A percentile compares a stretch with the other conserved stretches of the same genome.
phyloP scores from a whole-genome alignment of 2,113 vertebrate species.

The Petaurus breviceps region DNA sequence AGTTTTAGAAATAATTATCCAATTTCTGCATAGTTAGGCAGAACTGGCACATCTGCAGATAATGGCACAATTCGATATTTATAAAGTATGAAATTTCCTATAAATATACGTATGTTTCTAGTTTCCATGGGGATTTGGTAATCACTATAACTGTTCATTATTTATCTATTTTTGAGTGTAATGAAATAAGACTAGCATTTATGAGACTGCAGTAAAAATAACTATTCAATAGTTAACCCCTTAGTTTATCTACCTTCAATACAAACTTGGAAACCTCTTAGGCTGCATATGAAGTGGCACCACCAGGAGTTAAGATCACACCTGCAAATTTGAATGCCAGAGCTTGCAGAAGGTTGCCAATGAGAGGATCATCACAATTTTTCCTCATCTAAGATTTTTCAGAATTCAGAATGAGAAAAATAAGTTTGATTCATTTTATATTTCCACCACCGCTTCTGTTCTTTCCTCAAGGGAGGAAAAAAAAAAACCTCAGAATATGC shows the following conservation, averaged over 20 bases:
- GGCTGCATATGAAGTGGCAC: slow-evolving; percentile 17
- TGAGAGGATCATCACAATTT: neutral
- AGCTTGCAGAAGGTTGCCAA: neutral
- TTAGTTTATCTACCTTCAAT: slow-evolving; percentile 28
- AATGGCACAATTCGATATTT: slow-evolving; percentile 70
- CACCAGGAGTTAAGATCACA: neutral
- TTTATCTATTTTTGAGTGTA: slow-evolving; percentile 62
- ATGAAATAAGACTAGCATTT: slow-evolving; percentile 57
- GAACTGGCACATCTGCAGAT: slow-evolving; percentile 69
- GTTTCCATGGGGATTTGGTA: slow-evolving; percentile 76
- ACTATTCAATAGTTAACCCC: slow-evolving; percentile 35
- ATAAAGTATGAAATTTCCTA: slow-evolving; percentile 67
- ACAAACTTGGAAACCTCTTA: neutral
- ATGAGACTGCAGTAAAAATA: slow-evolving; percentile 9
- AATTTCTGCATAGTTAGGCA: slow-evolving; percentile 60
- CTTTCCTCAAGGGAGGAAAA: neutral
- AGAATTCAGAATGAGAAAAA: neutral
- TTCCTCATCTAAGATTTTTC: slow-evolving; percentile 2
- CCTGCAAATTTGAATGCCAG: neutral
- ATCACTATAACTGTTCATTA: slow-evolving; percentile 62
- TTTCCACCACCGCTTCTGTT: neutral
- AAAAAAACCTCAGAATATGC: neutral
- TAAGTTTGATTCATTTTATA: neutral
- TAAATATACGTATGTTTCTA: slow-evolving; percentile 67
- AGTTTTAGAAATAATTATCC: slow-evolving; percentile 56